Percentiles rank a stretch among this genome's conserved stretches.
Evolutionary conservation across 64 coral and sea anemone genomes (phyloP).

Genomic region (Montipora sp.): DNA sequence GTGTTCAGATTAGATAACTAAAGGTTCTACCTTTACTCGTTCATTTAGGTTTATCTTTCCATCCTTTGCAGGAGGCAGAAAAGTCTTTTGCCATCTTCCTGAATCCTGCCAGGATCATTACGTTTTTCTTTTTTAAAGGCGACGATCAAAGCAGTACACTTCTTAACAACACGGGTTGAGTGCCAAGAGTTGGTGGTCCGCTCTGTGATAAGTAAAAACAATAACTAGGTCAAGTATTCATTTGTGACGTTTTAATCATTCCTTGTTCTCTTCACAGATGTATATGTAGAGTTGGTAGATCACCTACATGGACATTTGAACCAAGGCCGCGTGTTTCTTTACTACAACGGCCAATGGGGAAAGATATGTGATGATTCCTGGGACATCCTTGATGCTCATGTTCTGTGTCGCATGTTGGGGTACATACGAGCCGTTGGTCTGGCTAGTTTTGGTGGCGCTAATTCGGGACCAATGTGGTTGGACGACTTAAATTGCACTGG

Average conservation of each 20-base stretch:
- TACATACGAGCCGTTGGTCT: constrained; percentile 8
- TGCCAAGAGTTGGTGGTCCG: no score
- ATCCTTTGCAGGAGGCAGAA: no score
- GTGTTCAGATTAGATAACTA: no score
- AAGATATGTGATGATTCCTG: constrained; percentile 15
- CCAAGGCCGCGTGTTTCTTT: constrained; percentile 25
- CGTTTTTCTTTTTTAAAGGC: no score
- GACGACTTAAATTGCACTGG: constrained; percentile 21
- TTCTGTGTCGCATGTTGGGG: constrained; percentile 26
- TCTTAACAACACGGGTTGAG: no score
- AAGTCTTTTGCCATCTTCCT: no score
- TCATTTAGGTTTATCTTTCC: no score
- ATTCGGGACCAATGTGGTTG: constrained; percentile 9
- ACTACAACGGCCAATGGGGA: constrained; percentile 41
- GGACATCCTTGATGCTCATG: constrained; percentile 17
- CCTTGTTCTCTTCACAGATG: neutral
- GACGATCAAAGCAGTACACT: no score
- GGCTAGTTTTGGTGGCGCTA: neutral
- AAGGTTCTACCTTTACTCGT: no score
- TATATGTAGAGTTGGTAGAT: constrained; percentile 7
- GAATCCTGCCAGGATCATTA: no score
- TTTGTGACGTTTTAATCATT: neutral
- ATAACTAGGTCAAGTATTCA: no score
- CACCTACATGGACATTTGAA: neutral
- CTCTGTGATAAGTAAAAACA: no score